Evolutionary conservation across 2,113 vertebrate species (phyloP).

Genomic region (Dipodomys spectabilis): DNA sequence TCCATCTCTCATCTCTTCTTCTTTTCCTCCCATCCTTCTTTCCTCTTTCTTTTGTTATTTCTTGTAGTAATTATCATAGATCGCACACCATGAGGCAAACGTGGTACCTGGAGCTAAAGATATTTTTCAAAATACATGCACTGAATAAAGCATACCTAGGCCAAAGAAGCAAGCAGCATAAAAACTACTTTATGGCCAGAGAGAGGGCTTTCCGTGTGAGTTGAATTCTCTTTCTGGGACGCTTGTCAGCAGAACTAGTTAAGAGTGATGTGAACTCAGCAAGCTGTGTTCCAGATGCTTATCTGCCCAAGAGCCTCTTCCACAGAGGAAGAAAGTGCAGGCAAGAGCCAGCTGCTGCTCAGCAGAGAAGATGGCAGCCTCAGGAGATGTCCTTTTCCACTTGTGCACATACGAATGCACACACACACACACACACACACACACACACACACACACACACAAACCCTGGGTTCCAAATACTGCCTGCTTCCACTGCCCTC

Average conservation of each 20-base stretch:
- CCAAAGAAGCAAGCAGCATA: neutral
- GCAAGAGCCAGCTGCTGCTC: neutral
- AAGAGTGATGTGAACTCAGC: neutral
- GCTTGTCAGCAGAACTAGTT: too few species aligned
- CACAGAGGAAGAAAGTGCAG: neutral
- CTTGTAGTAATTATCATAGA: neutral
- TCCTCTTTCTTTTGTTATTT: neutral
- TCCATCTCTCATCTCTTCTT: neutral
- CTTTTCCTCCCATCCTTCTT: neutral
- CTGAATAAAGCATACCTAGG: neutral
- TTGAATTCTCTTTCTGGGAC: too few species aligned
- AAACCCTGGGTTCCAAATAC: fast-evolving
- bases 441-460: too few species aligned
- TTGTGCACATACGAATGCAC: too few species aligned
- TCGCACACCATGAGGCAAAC: neutral
- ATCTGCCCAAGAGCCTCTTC: neutral
- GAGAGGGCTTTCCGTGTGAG: neutral
- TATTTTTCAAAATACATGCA: neutral
- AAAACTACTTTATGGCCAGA: neutral
- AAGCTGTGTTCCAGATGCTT: neutral
- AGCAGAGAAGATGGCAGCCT: neutral
- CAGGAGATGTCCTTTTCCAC: too few species aligned
- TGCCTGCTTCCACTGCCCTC: neutral
- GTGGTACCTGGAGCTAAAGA: neutral
- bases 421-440: too few species aligned